phyloP scores from a whole-genome alignment of 2,797 vertebrate genomes.

The Crax fasciolata region DNA sequence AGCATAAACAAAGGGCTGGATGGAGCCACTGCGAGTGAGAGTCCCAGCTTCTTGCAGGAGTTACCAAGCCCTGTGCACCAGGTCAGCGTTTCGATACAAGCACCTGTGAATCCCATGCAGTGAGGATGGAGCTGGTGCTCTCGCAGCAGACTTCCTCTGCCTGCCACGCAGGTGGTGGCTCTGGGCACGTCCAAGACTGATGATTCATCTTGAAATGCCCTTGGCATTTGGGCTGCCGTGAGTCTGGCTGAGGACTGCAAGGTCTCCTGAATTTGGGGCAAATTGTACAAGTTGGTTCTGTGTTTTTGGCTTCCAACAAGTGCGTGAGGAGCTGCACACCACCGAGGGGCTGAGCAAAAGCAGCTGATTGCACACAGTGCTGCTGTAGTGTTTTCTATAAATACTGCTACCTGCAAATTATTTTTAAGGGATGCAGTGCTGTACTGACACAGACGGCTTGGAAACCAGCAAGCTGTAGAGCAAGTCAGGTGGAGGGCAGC shows the following conservation, averaged over 20 bases:
- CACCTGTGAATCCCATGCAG: background rate
- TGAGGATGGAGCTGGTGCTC: background rate
- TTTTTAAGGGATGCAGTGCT: background rate
- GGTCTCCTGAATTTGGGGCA: background rate
- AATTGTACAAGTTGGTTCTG: background rate
- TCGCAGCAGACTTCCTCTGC: background rate
- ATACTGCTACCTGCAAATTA: background rate
- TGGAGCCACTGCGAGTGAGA: background rate
- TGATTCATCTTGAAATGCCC: background rate
- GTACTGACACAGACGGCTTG: background rate
- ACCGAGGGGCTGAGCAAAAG: background rate
- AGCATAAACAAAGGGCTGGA: slow-evolving; percentile 37
- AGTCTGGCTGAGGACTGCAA: background rate
- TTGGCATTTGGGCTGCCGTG: background rate
- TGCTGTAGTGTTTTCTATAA: background rate
- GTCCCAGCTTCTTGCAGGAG: background rate
- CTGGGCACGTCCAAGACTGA: background rate
- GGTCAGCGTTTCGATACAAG: background rate
- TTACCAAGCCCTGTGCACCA: background rate
- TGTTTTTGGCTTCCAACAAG: background rate
- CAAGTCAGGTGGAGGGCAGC: background rate
- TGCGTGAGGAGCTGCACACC: background rate
- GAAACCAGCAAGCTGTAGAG: background rate
- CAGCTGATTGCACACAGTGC: background rate
- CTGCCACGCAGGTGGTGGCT: background rate